Base-by-base conservation (phyloP, 2,113 vertebrate species). In the Corythornis cristatus region DNA sequence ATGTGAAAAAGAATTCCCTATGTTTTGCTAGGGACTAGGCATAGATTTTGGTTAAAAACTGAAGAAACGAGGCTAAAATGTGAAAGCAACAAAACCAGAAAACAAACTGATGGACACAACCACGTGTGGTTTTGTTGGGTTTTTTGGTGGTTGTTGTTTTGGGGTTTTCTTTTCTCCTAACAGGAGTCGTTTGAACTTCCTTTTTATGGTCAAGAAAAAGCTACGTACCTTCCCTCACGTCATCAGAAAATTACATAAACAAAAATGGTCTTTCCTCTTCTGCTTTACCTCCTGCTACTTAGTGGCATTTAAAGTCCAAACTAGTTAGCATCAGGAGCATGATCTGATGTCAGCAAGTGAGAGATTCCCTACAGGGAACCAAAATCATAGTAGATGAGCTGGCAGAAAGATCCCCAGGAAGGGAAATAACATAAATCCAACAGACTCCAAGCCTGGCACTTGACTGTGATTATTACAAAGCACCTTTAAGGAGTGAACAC, bases 301-400 rank as follows among this genome's bases (percentile, higher is more conserved):
- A 35, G 15, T 37, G 26, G 76, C 80, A 90, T 89, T 95, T 90
- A 73, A 25, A 92, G 50, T 73, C 75, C 57, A 15, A 93, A 71
- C 31, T 88, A 28, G 50, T 93, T 61, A 88, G 26, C 62, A 51
- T 73, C 58, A 84, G 48, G 21, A 70, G 57, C 33, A 54, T 81
- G 65, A 80, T 73, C 18, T 56, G 51, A 88, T 81, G 72, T 84
- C 79, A 94, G 67, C 2, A 58, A 80, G 66, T 15, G 4, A 88
- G 81, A 56, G 77, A 77, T 21, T 90, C 42, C 56, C 71, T 56
- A 68, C 22, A 81, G n/a, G 46, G 80, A 88, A 86, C 46, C 31
- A 94, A 93, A 89, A 81, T 64, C 91, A 76, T 43, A 92, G 66
- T 73, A 76, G 67, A 79, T 84, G 64, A 96, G 46, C 54, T 88